These are phyloP conservation scores for Tinea pellionella DNA, from an alignment of 2,888 invertebrate species.

Conservation along the genomic window DNA sequence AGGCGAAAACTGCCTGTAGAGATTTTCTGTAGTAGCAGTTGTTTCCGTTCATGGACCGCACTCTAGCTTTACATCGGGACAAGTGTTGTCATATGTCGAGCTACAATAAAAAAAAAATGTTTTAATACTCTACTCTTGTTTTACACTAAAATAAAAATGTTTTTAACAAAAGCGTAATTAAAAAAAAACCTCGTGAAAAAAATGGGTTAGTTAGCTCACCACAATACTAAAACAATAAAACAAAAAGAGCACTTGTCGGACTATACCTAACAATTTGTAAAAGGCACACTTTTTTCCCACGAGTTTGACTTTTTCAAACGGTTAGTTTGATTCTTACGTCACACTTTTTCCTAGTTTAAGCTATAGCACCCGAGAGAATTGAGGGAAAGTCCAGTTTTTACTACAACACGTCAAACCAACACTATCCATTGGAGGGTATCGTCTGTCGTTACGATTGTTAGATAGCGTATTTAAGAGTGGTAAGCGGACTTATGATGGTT, in stretches of 20 bases:
- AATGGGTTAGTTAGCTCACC: background rate
- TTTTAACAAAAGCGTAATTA: background rate
- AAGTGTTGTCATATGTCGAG: too few relatives aligned
- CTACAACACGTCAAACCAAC: background rate
- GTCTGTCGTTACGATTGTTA: too few relatives aligned
- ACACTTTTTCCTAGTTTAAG: conserved; percentile 3
- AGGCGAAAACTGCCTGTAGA: too few relatives aligned
- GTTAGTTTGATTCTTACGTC: background rate
- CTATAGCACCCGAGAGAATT: background rate
- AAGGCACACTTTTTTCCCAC: background rate
- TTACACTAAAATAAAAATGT: too few relatives aligned
- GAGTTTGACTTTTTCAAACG: background rate
- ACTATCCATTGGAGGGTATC: too few relatives aligned
- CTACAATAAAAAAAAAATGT: too few relatives aligned
- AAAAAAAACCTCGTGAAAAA: background rate
- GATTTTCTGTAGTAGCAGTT: too few relatives aligned
- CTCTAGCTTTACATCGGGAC: too few relatives aligned
- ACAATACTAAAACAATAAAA: background rate
- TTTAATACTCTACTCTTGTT: too few relatives aligned
- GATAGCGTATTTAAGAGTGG: too few relatives aligned
- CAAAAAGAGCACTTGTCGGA: background rate
- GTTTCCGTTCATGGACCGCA: too few relatives aligned
- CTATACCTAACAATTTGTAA: background rate
- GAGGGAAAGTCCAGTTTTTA: background rate
- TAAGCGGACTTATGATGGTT: too few relatives aligned